Base-by-base conservation (phyloP, 2,888 invertebrate species). In the Actias luna region DNA sequence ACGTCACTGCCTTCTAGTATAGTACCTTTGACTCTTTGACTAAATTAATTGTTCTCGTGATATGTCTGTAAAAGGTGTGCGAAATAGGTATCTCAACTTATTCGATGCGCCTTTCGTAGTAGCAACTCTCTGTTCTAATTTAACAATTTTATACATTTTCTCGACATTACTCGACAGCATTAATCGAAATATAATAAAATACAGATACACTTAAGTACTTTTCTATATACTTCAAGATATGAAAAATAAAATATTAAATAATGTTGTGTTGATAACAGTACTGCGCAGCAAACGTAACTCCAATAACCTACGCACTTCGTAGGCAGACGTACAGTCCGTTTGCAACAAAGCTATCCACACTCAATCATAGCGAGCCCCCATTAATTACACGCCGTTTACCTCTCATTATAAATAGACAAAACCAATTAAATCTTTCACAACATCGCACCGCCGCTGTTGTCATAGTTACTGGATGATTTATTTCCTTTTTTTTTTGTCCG, bases 371-470 rank as follows among this genome's bases (percentile, higher is more conserved):
- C 65, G 60, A 75, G 74, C 78, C 74, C 77, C 78, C 87, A 91
- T 91, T 89, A 89, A 91, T 91, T 88, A 89, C 80, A 75, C 73
- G 75, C 83, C 82, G 81, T 83, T 88, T 86, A 87, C 80, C 78
- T 72, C 85, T 84, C 85, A 88, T 91, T 90, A 89, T 84, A 84
- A 83, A 85, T 84, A 86, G 88, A 86, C 84, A 81, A 83, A 84
- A 84, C 85, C 86, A 85, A 87, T 87, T 87, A 85, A 69, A 70
- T 72, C 73, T 84, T 80, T 78, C 82, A 83, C 79, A 81, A 85
- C 71, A 70, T 63, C 31, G 60, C 68, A 72, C 71, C 69, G 76
- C 67, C 66, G 46, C 33, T 8, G 63, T 66, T 69, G 65, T 67
- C 71, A 76, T 76, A 73, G 71, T 73, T 71, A 64, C 64, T 64